phyloP scores from a whole-genome alignment of 2,797 vertebrate species.

The Acropternis orthonyx region DNA sequence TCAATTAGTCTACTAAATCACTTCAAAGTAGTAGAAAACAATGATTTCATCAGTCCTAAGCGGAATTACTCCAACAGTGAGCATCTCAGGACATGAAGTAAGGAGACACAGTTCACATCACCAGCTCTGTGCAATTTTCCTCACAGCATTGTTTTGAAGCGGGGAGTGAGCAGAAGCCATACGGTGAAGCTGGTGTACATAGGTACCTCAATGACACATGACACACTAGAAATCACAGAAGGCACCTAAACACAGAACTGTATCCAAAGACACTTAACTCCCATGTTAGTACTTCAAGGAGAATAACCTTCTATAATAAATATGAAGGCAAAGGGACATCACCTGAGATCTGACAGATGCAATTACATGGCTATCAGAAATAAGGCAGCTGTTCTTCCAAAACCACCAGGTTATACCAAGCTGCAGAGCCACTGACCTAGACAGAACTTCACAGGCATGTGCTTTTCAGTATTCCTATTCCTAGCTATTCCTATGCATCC shows the following conservation, averaged over 20 bases:
- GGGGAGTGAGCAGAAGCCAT: not conserved
- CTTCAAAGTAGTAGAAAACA: not conserved
- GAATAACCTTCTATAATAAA: not conserved
- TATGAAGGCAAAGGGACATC: not conserved
- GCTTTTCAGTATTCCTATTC: not conserved
- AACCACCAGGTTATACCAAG: not conserved
- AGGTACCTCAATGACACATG: not conserved
- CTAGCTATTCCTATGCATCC: not conserved
- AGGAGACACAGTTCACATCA: fast-evolving
- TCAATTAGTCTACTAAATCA: not conserved
- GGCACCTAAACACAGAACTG: not conserved
- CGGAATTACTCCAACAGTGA: not conserved
- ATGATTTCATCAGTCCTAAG: not conserved
- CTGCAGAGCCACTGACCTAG: not conserved
- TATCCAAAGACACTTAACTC: not conserved
- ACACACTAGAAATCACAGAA: not conserved
- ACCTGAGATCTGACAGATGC: not conserved
- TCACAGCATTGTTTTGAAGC: not conserved
- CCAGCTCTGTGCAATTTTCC: not conserved
- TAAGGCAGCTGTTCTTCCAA: not conserved
- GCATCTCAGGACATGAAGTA: not conserved
- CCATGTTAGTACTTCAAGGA: not conserved
- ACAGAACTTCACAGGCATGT: not conserved
- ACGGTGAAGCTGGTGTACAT: not conserved
- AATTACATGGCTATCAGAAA: not conserved